Evolutionary conservation across 2,113 vertebrate species (phyloP).

Genomic region (Vimba vimba): DNA sequence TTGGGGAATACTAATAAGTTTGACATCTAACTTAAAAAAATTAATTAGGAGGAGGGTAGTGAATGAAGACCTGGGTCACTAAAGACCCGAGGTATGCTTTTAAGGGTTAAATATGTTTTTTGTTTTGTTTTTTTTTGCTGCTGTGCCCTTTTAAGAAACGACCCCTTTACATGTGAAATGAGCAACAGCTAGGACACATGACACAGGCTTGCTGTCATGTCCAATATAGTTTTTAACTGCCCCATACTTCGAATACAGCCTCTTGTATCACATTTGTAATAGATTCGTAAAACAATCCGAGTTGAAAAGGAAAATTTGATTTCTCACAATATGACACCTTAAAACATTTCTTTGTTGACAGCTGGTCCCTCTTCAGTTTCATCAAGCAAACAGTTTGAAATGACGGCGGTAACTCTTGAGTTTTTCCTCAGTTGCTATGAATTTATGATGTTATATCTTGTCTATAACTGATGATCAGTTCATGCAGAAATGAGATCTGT

Average conservation of each 20-base stretch:
- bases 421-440: background rate
- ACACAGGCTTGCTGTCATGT: background rate
- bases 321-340: background rate
- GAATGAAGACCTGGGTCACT: too few species aligned
- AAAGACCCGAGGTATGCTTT: too few species aligned
- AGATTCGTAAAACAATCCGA: background rate
- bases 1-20: too few species aligned
- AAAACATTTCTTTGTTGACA: background rate
- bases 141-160: background rate
- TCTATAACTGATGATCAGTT: background rate
- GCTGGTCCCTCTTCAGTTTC: background rate
- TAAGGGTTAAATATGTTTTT: background rate
- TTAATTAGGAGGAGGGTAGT: too few species aligned
- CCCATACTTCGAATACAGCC: background rate
- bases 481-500: too few species aligned
- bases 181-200: background rate
- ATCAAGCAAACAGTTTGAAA: conserved; percentile 13
- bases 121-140: background rate
- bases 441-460: background rate
- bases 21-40: too few species aligned
- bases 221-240: conserved; percentile 4
- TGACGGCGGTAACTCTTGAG: conserved; percentile 5
- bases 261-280: background rate
- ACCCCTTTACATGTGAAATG: background rate
- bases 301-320: conserved; percentile 2